Evolutionary conservation across 2,113 vertebrate genomes (phyloP), one percentile per base, ranked within the genome.

Genomic region (Dromas ardeola): DNA sequence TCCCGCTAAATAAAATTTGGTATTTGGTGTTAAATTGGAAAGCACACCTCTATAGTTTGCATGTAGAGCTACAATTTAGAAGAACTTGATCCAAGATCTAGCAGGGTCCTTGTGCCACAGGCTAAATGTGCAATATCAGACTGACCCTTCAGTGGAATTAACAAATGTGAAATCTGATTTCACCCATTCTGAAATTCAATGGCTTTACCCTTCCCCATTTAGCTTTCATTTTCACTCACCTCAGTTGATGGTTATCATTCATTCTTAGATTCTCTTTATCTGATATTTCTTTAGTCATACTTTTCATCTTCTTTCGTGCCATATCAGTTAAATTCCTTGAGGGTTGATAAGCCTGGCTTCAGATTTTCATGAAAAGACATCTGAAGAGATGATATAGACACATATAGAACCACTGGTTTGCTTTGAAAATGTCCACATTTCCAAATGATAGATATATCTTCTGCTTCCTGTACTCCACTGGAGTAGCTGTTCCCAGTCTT

Each of bases 221-320:
- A 88, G 49, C 70, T 96, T 96, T 96, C 78, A 82, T 85, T 96
- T 97, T 95, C 78, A 77, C 73, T 96, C 74, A 42, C 34, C 30
- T 88, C 70, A n/a, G 40, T 6, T 61, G 47, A 91, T 1, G 3
- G 21, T 90, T 87, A 85, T 85, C 86, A 81, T 95, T 65, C 66
- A 81, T 95, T 93, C 65, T 93, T 67, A 93, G 65, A 72, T 32
- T 87, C 6, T 88, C 20, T 88, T 88, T 65, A 80, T 86, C 80
- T 92, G 71, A 22, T 86, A 83, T 30, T 30, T 71, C 69, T 84
- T 79, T 42, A 84, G 83, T 89, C 83, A 86, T 63, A n/a, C 25
- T 91, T 77, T 30, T 84, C 4, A 4, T 34, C 7, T 49, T 93
- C 21, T 88, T 89, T 81, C 16, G 40, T 89, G 36, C 32, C 23